Evolutionary conservation across 2,113 vertebrate genomes (phyloP).

Genomic region (Sitta europaea): DNA sequence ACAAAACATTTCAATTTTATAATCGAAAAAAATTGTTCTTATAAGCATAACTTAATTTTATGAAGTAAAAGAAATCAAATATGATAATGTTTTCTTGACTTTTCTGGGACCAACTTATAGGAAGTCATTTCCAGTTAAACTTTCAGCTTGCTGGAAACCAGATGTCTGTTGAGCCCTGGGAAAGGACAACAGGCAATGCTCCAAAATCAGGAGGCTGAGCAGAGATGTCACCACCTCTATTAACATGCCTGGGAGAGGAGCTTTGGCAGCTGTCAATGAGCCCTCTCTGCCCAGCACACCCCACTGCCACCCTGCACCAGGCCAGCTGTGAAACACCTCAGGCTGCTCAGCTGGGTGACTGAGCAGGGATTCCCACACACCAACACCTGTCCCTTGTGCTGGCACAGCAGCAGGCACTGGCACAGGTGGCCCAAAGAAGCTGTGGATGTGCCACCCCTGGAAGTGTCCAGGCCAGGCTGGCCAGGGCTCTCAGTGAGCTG

Average conservation of each 20-base stretch:
- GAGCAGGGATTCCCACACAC: rapidly evolving
- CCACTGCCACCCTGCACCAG: neutral
- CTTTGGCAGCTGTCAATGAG: rapidly evolving
- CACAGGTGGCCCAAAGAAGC: neutral
- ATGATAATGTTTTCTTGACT: neutral
- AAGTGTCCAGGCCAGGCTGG: neutral
- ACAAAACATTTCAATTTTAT: neutral
- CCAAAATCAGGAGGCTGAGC: neutral
- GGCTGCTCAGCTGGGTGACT: neutral
- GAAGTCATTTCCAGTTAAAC: neutral
- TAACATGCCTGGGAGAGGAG: neutral
- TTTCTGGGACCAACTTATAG: neutral
- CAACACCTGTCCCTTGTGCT: rapidly evolving
- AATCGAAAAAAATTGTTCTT: neutral
- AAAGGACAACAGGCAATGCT: neutral
- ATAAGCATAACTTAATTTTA: neutral
- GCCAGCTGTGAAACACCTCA: neutral
- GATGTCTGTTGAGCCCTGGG: neutral
- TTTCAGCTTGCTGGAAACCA: neutral
- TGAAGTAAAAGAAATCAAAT: neutral
- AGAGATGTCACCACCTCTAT: neutral
- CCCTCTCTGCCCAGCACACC: neutral
- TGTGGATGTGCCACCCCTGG: neutral
- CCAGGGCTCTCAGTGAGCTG: neutral
- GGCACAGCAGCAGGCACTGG: too few species aligned